These are phyloP conservation scores for Philereme transversata DNA, from an alignment of 2,888 invertebrate species.

Conservation along the genomic window DNA sequence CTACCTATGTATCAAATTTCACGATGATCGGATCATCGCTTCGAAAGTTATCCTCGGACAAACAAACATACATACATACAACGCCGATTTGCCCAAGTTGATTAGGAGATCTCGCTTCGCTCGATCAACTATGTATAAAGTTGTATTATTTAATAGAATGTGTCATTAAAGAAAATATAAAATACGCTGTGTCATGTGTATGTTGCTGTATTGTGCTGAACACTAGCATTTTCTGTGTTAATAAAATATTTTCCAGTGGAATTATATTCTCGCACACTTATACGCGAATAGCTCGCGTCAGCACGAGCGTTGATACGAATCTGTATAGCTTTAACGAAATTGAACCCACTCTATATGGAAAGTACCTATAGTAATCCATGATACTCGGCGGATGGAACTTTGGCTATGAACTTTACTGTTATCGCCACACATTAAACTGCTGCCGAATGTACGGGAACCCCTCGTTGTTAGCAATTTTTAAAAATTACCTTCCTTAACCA, in stretches of 20 bases:
- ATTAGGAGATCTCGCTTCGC: too few relatives aligned
- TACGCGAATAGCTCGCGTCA: conserved; percentile 48
- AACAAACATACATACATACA: too few relatives aligned
- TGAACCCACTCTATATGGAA: conserved; percentile 70
- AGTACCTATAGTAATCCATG: conserved; percentile 67
- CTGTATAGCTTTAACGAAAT: conserved; percentile 70
- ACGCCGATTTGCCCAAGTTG: too few relatives aligned
- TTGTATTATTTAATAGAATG: conserved; percentile 1
- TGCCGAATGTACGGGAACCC: conserved; percentile 66
- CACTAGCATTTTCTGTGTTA: conserved; percentile 32
- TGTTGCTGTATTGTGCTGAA: conserved; percentile 5
- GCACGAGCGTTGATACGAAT: conserved; percentile 62
- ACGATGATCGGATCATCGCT: too few relatives aligned
- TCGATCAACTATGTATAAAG: not conserved
- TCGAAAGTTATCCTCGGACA: too few relatives aligned
- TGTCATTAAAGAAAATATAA: not conserved
- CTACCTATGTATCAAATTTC: too few relatives aligned
- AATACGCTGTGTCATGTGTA: conserved; percentile 2
- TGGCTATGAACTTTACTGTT: conserved; percentile 81
- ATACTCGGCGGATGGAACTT: conserved; percentile 70
- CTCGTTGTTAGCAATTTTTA: conserved; percentile 73
- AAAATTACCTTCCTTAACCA: conserved; percentile 71
- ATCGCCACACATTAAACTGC: conserved; percentile 74
- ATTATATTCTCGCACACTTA: conserved; percentile 46
- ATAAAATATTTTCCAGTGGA: conserved; percentile 40